Evolutionary conservation across 2,113 vertebrate species (phyloP), one percentile per base, ranked within the genome.

Genomic region (Lycaon pictus): DNA sequence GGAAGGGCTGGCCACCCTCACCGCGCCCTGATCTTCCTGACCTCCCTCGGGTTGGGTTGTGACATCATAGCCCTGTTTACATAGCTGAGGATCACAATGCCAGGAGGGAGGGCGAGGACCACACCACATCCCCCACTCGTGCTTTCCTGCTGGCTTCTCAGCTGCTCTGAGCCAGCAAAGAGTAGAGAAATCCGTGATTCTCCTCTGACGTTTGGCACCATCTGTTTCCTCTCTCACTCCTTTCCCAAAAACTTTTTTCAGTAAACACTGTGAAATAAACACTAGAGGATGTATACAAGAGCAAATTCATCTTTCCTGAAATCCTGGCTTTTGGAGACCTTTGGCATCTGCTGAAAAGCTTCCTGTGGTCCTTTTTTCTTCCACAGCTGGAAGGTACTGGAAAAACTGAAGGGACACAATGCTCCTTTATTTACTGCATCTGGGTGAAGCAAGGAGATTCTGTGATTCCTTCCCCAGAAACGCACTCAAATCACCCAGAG

Each of bases 201-300:
- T 76, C 51, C 51, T 65, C 58, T 65, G 56, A 88, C 76, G 71
- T 71, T 81, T 63, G 25, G 35, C 55, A 1, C 29, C 85, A 74
- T 65, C 83, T 96, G 69, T 84, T 88, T 71, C 69, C 53, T 88
- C 93, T 95, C 82, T 95, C 27, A 20, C 71, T 65, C n/a, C 25
- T 93, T 92, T 83, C 51, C n/a, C n/a, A 22, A 87, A 89, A 72
- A 19, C 35, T 27, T 89, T 72, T 55, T 89, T 62, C 71, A 91
- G 55, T 81, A 76, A 93, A 93, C 43, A 86, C 10, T 22, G 32
- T 37, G 43, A 60, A 91, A 62, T 11, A 27, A 60, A 85, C 22
- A 85, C 23, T 25, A 89, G 48, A 88, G 43, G 27, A 85, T 37
- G 19, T 56, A 12, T 69, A 35, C 25, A 84, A 67, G 35, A 93